phyloP scores from a whole-genome alignment of 2,888 invertebrate genomes.

The Thymelicus sylvestris region DNA sequence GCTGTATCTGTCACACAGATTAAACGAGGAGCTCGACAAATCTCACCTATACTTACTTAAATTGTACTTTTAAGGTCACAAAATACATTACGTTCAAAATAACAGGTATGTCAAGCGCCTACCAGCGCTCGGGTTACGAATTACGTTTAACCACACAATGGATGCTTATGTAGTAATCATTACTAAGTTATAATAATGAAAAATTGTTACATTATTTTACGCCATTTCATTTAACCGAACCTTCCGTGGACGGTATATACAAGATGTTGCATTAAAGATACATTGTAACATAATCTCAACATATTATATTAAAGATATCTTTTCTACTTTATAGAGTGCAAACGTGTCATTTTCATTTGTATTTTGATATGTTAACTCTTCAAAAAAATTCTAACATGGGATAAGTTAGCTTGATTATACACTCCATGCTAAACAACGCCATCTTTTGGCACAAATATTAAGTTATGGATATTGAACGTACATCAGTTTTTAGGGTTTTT shows the following conservation, averaged over 20 bases:
- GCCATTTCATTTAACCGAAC: neutral
- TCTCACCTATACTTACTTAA: conserved; percentile 69
- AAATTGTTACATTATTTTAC: conserved; percentile 5
- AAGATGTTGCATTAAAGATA: conserved; percentile 7
- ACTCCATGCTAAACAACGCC: no score
- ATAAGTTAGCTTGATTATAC: no score
- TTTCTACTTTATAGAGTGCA: no score
- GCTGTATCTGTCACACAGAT: conserved; percentile 82
- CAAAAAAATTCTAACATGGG: no score
- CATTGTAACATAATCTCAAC: neutral
- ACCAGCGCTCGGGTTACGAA: conserved; percentile 13
- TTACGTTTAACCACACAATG: conserved; percentile 14
- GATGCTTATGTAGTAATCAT: conserved; percentile 15
- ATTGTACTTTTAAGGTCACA: conserved; percentile 65
- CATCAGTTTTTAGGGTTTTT: no score
- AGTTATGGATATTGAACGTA: no score
- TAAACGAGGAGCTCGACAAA: conserved; percentile 73
- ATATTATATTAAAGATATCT: no score
- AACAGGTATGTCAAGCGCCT: conserved; percentile 6
- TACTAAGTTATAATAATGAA: neutral
- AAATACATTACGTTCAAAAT: conserved; percentile 27
- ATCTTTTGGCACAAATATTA: no score
- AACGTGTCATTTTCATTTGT: no score
- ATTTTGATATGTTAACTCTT: no score
- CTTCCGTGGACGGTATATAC: neutral